A percentile compares a stretch with the other conserved stretches of the same genome.
phyloP scores from a whole-genome alignment of 1,140 invertebrate genomes.

The Lethrus apterus region DNA sequence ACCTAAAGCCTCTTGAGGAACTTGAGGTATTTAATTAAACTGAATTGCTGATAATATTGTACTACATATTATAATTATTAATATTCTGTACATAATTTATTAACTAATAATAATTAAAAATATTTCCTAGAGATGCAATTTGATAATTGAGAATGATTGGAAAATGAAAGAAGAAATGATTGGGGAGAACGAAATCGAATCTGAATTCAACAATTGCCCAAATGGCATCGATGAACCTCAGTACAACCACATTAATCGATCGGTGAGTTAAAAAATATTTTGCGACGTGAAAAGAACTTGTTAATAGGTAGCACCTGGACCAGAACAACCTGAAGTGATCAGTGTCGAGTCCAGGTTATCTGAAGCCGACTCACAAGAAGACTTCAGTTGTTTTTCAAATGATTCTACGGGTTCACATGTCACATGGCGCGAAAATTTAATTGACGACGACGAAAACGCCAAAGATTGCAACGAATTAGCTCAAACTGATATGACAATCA shows the following conservation, averaged over 20 bases:
- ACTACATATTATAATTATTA: neutral
- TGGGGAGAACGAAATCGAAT: slow-evolving; percentile 24
- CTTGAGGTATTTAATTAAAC: slow-evolving; percentile 11
- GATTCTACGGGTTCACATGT: slow-evolving; percentile 2
- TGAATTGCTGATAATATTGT: neutral
- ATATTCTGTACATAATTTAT: neutral
- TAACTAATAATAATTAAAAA: neutral
- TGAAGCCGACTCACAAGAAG: slow-evolving; percentile 7
- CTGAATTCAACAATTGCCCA: neutral
- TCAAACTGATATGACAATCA: too few relatives aligned
- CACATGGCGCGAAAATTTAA: neutral
- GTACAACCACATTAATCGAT: slow-evolving; percentile 32
- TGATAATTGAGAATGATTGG: slow-evolving; percentile 28
- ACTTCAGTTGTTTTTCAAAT: slow-evolving; percentile 4
- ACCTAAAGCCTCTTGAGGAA: slow-evolving; percentile 8
- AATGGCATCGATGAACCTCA: slow-evolving; percentile 15
- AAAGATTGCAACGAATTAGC: slow-evolving; percentile 13
- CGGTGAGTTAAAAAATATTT: slow-evolving; percentile 20
- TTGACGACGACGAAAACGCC: slow-evolving; percentile 12
- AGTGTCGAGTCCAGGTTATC: slow-evolving; percentile 6
- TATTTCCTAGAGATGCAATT: slow-evolving; percentile 18
- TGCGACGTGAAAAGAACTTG: neutral
- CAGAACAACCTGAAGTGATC: slow-evolving; percentile 9
- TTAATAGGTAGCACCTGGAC: slow-evolving; percentile 9
- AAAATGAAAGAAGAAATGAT: slow-evolving; percentile 33